These are phyloP conservation scores for Xiphophorus maculatus DNA, from an alignment of 2,113 vertebrate species.

Conservation along the genomic window DNA sequence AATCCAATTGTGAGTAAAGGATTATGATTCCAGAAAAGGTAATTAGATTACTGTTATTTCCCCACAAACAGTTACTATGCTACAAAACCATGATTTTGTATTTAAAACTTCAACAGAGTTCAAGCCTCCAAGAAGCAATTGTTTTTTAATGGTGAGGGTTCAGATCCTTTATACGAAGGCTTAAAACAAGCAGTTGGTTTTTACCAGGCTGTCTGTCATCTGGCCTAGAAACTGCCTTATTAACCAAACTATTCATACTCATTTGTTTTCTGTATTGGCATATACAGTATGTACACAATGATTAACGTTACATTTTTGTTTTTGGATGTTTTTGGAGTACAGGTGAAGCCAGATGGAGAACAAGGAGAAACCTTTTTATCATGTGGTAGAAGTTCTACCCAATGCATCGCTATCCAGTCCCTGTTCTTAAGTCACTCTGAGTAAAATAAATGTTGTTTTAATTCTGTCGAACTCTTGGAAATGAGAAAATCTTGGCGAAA, in stretches of 20 bases:
- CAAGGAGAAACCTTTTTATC: neutral
- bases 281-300: neutral
- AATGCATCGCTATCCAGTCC: neutral
- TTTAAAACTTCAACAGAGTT: no score
- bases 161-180: no score
- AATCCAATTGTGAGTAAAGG: no score
- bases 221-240: neutral
- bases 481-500: slow-evolving; percentile 1
- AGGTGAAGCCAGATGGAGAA: neutral
- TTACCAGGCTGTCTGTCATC: no score
- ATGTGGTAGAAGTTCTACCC: neutral
- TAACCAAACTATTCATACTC: neutral
- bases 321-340: neutral
- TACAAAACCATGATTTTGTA: no score
- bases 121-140: no score
- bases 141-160: no score
- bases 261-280: neutral
- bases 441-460: neutral
- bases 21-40: no score
- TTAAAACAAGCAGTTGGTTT: no score
- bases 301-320: neutral
- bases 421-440: neutral
- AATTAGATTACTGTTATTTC: no score
- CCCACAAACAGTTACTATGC: no score
- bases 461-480: neutral